Conservation (phyloP, 2,888 invertebrate genomes). For the Mesorhabditis sp. region DNA sequence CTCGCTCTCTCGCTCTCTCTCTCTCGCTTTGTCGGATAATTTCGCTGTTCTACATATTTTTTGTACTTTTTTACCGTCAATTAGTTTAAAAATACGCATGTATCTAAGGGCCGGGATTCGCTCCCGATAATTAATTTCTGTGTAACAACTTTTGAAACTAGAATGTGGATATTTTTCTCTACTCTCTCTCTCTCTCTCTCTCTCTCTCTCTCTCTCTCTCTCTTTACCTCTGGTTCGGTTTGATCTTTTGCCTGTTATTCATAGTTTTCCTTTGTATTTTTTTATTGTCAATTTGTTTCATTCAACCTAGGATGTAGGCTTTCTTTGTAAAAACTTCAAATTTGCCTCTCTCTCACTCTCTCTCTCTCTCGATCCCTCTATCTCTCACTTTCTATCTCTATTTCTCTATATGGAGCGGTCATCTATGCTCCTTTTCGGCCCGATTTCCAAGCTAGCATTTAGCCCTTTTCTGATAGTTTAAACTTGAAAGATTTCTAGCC, state of each 20-base stretch:
- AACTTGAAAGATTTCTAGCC: constrained; percentile 14
- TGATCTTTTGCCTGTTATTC: constrained; percentile 19
- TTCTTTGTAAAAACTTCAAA: background rate
- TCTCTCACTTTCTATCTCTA: too few relatives aligned
- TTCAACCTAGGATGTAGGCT: background rate
- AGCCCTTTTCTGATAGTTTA: background rate
- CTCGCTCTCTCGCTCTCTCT: constrained; percentile 15
- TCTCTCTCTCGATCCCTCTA: too few relatives aligned
- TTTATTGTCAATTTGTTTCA: background rate
- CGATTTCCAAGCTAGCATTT: too few relatives aligned
- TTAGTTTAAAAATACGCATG: too few relatives aligned
- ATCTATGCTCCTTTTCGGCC: too few relatives aligned
- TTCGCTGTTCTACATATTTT: constrained; percentile 8
- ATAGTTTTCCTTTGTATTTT: constrained; percentile 13
- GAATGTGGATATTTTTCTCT: background rate
- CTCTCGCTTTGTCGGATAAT: constrained; percentile 20
- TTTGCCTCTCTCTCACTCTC: background rate
- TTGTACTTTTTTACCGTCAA: too few relatives aligned
- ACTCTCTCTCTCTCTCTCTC: background rate
- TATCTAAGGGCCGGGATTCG: too few relatives aligned
- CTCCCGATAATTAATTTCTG: too few relatives aligned
- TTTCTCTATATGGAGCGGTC: too few relatives aligned
- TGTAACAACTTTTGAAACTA: too few relatives aligned
- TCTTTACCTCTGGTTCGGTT: constrained; percentile 16
- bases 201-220: constrained; percentile 5